Conservation (phyloP, 2,113 vertebrate species). For the Gopherus flavomarginatus region DNA sequence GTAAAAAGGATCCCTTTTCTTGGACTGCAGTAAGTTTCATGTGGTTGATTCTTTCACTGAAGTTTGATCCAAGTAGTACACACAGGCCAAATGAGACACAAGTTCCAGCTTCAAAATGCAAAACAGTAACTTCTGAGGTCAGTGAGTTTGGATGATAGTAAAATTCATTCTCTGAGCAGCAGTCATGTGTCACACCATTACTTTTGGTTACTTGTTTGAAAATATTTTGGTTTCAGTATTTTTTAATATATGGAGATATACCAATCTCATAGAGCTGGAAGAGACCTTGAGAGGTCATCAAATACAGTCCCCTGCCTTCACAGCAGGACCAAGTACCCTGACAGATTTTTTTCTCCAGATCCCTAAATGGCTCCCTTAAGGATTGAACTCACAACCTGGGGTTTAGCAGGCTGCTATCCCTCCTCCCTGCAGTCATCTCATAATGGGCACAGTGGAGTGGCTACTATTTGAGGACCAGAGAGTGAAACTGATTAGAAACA, state of each 20-base stretch:
- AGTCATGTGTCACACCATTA: not conserved
- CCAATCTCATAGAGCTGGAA: no score
- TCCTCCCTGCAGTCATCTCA: not conserved
- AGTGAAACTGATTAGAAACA: not conserved
- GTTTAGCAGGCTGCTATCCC: no score
- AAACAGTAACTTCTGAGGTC: constrained; percentile 44
- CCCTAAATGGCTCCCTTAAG: no score
- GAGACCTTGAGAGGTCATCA: no score
- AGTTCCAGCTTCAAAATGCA: not conserved
- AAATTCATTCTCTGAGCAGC: constrained; percentile 9
- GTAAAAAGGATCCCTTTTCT: not conserved
- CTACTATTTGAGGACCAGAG: constrained; percentile 25
- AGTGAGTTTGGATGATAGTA: constrained; percentile 47
- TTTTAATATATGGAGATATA: no score
- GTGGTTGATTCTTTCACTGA: not conserved
- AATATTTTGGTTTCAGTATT: not conserved
- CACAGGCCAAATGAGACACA: not conserved
- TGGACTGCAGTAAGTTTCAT: not conserved
- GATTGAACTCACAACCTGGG: no score
- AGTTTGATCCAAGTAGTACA: not conserved
- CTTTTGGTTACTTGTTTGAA: not conserved
- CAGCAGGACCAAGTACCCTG: no score
- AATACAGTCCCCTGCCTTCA: no score
- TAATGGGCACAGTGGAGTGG: not conserved
- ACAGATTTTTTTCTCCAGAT: no score